phyloP scores from a whole-genome alignment of 2,797 vertebrate genomes.

The Neopelma chrysocephalum region DNA sequence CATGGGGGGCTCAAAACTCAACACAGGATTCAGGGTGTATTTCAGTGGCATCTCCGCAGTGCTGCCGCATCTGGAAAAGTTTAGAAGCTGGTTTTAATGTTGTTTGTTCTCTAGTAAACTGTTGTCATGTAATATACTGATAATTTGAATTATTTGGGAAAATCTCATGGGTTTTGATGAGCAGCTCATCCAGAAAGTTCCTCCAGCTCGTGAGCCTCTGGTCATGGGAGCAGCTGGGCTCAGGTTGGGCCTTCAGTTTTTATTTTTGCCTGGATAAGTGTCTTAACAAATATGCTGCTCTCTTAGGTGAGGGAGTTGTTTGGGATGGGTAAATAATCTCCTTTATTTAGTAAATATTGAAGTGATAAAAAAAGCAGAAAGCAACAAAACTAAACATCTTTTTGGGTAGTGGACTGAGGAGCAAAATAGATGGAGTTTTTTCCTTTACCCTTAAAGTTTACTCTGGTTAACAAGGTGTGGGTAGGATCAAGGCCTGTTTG shows the following conservation, averaged over 20 bases:
- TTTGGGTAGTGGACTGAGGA: background rate
- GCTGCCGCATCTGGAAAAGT: background rate
- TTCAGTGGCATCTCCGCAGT: background rate
- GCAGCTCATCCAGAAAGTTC: background rate
- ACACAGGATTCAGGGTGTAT: background rate
- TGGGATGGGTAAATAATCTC: background rate
- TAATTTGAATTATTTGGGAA: background rate
- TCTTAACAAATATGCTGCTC: background rate
- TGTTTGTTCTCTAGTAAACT: background rate
- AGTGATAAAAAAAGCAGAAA: background rate
- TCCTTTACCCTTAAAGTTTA: background rate
- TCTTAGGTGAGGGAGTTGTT: background rate
- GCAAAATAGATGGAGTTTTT: background rate
- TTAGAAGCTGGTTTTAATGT: background rate
- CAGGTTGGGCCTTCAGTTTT: background rate
- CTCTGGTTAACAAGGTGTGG: background rate
- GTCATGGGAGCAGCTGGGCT: background rate
- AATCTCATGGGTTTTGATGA: background rate
- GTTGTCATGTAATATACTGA: fast-evolving
- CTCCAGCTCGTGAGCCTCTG: background rate
- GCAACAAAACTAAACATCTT: background rate
- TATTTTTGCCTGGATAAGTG: background rate
- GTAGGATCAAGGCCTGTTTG: background rate
- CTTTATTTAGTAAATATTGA: background rate
- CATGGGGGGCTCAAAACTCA: background rate